Percentiles rank a stretch among this genome's conserved stretches.
Evolutionary conservation across 2,113 vertebrate genomes (phyloP).

Genomic region (Menura novaehollandiae): DNA sequence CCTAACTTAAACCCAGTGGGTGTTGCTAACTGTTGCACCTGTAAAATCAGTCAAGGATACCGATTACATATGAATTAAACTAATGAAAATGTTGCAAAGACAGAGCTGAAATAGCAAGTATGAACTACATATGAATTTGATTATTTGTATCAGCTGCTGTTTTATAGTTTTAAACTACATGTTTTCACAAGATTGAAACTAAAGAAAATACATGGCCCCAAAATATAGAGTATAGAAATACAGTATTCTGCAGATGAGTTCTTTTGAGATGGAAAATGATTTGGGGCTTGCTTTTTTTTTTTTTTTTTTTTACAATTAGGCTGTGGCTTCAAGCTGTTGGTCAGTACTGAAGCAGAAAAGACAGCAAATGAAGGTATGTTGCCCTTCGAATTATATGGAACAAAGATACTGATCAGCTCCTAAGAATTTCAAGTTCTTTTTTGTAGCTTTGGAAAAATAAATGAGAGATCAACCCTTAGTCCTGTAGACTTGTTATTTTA

Average conservation of each 20-base stretch:
- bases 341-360: constrained; percentile 94
- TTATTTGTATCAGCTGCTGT: background rate
- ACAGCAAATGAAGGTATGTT: constrained; percentile 89
- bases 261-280: background rate
- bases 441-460: background rate
- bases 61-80: background rate
- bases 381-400: background rate
- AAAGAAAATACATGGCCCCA: background rate
- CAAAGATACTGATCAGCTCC: background rate
- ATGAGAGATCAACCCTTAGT: background rate
- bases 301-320: constrained; percentile 68
- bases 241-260: background rate
- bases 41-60: background rate
- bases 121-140: background rate
- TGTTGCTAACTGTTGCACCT: background rate
- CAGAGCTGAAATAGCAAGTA: background rate
- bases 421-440: background rate
- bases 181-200: background rate
- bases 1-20: background rate
- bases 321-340: constrained; percentile 96
- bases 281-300: background rate
- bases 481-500: background rate
- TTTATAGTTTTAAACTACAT: background rate
- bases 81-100: background rate
- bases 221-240: background rate